Evolutionary conservation across 2,888 invertebrate genomes (phyloP).

Genomic region (Lydus trimaculatus): DNA sequence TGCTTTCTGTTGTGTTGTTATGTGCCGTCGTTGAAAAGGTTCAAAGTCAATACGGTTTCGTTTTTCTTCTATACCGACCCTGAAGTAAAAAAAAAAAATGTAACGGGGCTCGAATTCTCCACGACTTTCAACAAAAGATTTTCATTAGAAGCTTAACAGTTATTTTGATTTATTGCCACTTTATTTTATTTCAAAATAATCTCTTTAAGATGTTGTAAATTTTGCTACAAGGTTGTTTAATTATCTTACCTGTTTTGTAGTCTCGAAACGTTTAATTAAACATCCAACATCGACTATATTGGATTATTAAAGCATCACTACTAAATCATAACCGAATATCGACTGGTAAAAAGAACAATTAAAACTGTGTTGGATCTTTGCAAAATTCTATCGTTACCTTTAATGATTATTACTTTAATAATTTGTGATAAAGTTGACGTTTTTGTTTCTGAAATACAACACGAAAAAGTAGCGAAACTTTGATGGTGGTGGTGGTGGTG

Average conservation of each 20-base stretch:
- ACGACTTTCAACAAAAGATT: neutral
- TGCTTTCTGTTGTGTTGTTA: neutral
- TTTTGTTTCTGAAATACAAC: too few species aligned
- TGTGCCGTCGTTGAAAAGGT: too few species aligned
- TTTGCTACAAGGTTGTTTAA: neutral
- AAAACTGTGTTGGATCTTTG: too few species aligned
- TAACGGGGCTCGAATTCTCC: too few species aligned
- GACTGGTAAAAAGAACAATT: neutral
- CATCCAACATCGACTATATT: neutral
- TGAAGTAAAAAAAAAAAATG: neutral
- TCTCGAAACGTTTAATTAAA: slow-evolving; percentile 12
- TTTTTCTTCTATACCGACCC: neutral
- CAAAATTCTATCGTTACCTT: neutral
- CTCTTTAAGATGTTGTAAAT: slow-evolving; percentile 14
- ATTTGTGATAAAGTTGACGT: neutral
- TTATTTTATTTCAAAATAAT: slow-evolving; percentile 1
- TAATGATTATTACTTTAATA: neutral
- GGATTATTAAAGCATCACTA: neutral
- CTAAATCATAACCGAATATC: neutral
- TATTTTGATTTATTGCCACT: slow-evolving; percentile 8
- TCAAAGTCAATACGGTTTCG: neutral
- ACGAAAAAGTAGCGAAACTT: too few species aligned
- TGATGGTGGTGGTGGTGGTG: neutral
- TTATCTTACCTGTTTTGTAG: slow-evolving; percentile 8
- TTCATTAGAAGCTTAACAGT: neutral